Conservation (phyloP, 2,797 vertebrate genomes). For the Intellagama lesueurii region DNA sequence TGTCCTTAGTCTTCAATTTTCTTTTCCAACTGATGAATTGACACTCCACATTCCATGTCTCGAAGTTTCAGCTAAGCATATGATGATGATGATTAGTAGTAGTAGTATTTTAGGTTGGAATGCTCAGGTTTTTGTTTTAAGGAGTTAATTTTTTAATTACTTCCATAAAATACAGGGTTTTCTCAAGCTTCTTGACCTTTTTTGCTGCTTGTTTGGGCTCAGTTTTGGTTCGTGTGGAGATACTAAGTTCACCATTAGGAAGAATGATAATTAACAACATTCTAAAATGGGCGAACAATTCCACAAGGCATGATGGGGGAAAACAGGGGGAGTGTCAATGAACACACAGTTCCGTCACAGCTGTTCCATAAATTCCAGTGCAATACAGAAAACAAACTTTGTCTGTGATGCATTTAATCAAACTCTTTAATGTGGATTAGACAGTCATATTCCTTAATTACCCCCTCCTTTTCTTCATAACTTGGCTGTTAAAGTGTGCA, state of each 20-base stretch:
- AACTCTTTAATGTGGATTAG: not conserved
- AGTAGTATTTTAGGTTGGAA: too few relatives aligned
- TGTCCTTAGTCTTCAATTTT: too few relatives aligned
- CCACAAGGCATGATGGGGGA: not conserved
- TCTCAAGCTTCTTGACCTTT: too few relatives aligned
- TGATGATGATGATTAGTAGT: too few relatives aligned
- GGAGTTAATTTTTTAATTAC: too few relatives aligned
- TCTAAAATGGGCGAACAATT: not conserved
- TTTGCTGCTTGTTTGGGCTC: not conserved
- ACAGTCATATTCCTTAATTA: not conserved
- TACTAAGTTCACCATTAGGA: not conserved
- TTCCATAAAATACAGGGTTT: too few relatives aligned
- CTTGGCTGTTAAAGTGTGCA: conserved; percentile 2
- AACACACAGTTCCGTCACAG: not conserved
- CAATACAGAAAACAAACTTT: not conserved
- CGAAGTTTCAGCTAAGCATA: too few relatives aligned
- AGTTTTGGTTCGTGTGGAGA: not conserved
- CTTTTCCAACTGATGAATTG: too few relatives aligned
- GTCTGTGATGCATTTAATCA: not conserved
- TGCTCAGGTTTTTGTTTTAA: too few relatives aligned
- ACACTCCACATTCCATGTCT: too few relatives aligned
- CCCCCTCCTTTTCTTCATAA: not conserved
- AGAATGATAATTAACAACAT: not conserved
- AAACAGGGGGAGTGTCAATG: not conserved
- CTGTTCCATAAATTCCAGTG: not conserved